These are phyloP conservation scores for Brachypteracias leptosomus DNA, from an alignment of 2,113 vertebrate species.

Conservation along the genomic window DNA sequence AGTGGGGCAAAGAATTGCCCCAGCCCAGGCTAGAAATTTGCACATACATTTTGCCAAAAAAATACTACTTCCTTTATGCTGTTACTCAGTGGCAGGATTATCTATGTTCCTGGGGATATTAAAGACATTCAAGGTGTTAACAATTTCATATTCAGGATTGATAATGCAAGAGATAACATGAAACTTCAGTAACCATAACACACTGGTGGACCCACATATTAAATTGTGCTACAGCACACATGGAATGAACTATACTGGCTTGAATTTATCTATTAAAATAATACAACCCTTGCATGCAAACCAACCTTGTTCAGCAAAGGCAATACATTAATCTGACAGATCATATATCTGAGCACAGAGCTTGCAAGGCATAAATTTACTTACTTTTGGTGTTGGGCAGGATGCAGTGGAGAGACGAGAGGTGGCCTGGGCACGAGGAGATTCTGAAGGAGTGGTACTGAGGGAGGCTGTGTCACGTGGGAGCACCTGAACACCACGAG, in stretches of 20 bases:
- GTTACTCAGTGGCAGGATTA: conserved; percentile 52
- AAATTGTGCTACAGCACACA: conserved; percentile 17
- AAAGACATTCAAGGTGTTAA: conserved; percentile 32
- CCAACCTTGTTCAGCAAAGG: conserved; percentile 50
- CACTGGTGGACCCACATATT: not conserved
- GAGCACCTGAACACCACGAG: conserved; percentile 98
- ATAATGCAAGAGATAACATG: not conserved
- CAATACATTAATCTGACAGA: conserved; percentile 28
- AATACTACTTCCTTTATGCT: conserved; percentile 22
- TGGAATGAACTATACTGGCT: conserved; percentile 9
- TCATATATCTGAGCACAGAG: not conserved
- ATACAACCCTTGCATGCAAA: conserved; percentile 56
- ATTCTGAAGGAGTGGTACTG: conserved; percentile 98
- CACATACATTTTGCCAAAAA: not conserved
- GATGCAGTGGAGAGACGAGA: conserved; percentile 98
- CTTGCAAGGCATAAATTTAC: conserved; percentile 49
- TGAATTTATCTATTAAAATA: not conserved
- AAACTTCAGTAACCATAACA: conserved; percentile 5
- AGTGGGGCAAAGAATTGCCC: conserved; percentile 65
- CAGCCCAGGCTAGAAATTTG: conserved; percentile 53
- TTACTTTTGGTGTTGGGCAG: conserved; percentile 99
- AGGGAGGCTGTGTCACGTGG: conserved; percentile 97
- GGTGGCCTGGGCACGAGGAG: conserved; percentile 96
- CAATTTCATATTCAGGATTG: not conserved
- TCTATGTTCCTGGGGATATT: conserved; percentile 15